phyloP scores from a whole-genome alignment of 2,797 vertebrate species.

The Pempheris klunzingeri region DNA sequence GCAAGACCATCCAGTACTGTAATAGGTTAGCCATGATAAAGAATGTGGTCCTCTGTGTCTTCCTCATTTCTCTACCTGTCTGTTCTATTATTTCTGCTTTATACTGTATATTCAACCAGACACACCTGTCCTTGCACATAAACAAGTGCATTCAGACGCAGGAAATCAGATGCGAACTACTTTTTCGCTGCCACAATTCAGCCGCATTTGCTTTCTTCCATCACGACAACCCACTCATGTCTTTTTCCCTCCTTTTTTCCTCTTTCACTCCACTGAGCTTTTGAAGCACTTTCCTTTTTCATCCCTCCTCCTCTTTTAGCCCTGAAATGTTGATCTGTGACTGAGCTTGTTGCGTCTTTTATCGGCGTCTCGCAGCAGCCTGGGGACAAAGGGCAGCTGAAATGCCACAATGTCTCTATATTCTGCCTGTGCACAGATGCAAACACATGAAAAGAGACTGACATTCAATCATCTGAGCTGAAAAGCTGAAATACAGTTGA shows the following conservation, averaged over 20 bases:
- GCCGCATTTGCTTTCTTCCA: slow-evolving; percentile 27
- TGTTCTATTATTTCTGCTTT: slow-evolving; percentile 13
- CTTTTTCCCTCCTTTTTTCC: background rate
- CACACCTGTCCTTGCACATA: background rate
- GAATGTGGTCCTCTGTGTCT: background rate
- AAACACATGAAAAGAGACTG: slow-evolving; percentile 59
- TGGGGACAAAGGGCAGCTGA: slow-evolving; percentile 72
- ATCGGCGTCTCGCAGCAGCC: slow-evolving; percentile 70
- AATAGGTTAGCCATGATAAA: slow-evolving; percentile 30
- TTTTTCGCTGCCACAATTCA: slow-evolving; percentile 35
- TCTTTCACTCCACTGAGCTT: slow-evolving; percentile 56
- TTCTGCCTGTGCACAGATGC: slow-evolving; percentile 48
- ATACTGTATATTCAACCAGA: background rate
- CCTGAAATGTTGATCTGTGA: slow-evolving; percentile 69
- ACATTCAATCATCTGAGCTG: slow-evolving; percentile 62
- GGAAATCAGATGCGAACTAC: slow-evolving; percentile 8
- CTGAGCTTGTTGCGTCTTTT: slow-evolving; percentile 72
- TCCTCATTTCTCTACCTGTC: slow-evolving; percentile 10
- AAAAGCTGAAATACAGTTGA: slow-evolving; percentile 63
- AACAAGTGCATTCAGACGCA: slow-evolving; percentile 26
- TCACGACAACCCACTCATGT: slow-evolving; percentile 63
- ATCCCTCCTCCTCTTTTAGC: slow-evolving; percentile 33
- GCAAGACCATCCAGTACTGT: slow-evolving; percentile 5
- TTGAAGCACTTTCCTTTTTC: slow-evolving; percentile 63
- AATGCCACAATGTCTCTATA: slow-evolving; percentile 70